These are phyloP conservation scores for Heliconius cydno DNA, from an alignment of 2,888 invertebrate genomes.

Conservation along the genomic window DNA sequence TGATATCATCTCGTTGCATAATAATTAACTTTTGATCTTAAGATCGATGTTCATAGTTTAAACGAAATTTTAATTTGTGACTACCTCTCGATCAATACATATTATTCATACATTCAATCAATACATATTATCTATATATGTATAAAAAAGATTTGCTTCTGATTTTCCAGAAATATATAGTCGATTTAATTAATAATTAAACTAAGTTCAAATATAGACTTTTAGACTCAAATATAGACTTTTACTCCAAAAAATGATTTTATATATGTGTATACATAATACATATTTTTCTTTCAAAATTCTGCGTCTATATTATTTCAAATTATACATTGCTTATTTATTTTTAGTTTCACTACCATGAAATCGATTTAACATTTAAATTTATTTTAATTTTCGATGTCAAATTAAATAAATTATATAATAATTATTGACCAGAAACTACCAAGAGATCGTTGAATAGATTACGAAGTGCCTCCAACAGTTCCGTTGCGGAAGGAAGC, in stretches of 20 bases:
- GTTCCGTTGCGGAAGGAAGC: constrained; percentile 46
- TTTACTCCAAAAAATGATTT: neutral
- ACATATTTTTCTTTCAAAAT: neutral
- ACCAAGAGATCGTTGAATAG: constrained; percentile 35
- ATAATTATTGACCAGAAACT: constrained; percentile 25
- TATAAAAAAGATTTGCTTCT: neutral
- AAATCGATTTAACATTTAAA: neutral
- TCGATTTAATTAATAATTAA: neutral
- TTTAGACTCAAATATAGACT: too few species aligned
- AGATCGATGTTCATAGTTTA: neutral
- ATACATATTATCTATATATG: too few species aligned
- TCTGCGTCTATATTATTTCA: neutral
- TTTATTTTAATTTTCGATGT: constrained; percentile 9
- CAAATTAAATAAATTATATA: constrained; percentile 21
- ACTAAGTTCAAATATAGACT: neutral
- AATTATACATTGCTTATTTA: neutral
- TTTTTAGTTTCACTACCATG: neutral
- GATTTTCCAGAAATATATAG: neutral
- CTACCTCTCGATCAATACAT: neutral
- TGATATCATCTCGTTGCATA: constrained; percentile 40
- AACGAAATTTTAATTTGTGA: neutral
- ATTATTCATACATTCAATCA: too few species aligned
- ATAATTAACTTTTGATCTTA: constrained; percentile 4
- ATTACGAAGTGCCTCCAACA: constrained; percentile 3
- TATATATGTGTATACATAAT: neutral